Evolutionary conservation across 2,797 vertebrate species (phyloP), one percentile per base, ranked within the genome.

Genomic region (Centropyge bicolor): DNA sequence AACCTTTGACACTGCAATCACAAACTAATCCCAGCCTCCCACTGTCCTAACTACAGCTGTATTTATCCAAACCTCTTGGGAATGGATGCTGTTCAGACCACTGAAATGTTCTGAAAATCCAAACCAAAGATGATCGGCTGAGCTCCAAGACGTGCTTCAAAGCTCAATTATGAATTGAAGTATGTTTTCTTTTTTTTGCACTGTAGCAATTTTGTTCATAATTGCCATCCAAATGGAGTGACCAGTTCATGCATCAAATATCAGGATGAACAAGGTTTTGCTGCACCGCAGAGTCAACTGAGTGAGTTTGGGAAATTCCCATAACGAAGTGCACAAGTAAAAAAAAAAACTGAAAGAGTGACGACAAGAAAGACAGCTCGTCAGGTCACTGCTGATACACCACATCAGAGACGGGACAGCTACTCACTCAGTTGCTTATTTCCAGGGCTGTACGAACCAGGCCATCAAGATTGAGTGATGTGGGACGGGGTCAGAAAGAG

Each of bases 11-110:
- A 79, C 70, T 56, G 70, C 84, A 84, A 86, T 89, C 87, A 83
- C 80, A 87, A 77, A 60, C 85, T 88, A 87, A 90, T 87, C 84
- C 74, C 62, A 76, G 75, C 63, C 82, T 74, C 91, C 88, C 75
- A 63, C 80, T 81, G 80, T 84, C 80, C 72, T 52, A 77, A 88
- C 76, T 81, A 64, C 88, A 87, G 88, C 86, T 89, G 86, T 84
- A 84, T 90, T 87, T 85, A 86, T 90, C 73, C 82, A 87, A 87
- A 82, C 74, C 87, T 85, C 85, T 72, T 65, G 86, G 81, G 81
- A 88, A 80, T 68, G 78, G 82, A 89, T 11, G 1, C 76, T 31
- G 74, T 78, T 85, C 84, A 90, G 84, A 90, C 91, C 86, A 68
- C 86, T 81, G 76, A 89, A 90, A 89, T 87, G 82, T 83, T 81